Conservation (phyloP, 2,797 vertebrate species). For the Gephyroberyx darwinii region DNA sequence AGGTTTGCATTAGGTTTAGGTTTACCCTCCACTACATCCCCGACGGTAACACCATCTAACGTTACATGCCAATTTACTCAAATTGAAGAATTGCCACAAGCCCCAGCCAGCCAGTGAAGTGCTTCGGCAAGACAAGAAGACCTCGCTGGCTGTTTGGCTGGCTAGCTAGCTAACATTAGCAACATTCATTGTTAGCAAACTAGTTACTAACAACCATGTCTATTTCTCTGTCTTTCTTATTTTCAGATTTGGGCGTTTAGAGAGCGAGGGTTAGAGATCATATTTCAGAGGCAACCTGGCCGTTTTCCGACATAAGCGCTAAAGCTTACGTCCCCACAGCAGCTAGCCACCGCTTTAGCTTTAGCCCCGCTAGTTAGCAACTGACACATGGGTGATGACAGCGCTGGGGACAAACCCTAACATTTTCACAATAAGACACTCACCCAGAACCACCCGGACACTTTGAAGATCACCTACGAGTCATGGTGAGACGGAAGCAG, state of each 20-base stretch:
- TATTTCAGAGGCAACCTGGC: not conserved
- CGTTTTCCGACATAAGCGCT: not conserved
- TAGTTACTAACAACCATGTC: conserved; percentile 9
- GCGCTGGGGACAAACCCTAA: conserved; percentile 43
- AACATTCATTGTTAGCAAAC: conserved; percentile 55
- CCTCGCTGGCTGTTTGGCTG: conserved; percentile 5
- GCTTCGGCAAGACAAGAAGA: conserved; percentile 14
- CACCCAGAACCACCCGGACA: conserved; percentile 85
- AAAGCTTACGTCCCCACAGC: conserved; percentile 15
- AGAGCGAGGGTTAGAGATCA: accelerated
- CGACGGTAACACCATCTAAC: not conserved
- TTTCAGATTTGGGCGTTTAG: not conserved
- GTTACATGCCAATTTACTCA: not conserved
- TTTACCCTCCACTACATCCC: not conserved
- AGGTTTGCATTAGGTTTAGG: no score
- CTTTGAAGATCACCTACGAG: conserved; percentile 84
- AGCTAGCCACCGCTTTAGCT: conserved; percentile 50
- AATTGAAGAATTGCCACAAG: conserved; percentile 4
- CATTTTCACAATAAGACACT: conserved; percentile 52
- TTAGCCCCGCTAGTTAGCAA: conserved; percentile 56
- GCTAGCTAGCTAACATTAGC: conserved; percentile 71
- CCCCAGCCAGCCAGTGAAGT: not conserved
- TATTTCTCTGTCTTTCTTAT: accelerated
- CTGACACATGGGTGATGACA: conserved; percentile 75
- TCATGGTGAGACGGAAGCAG: conserved; percentile 71